Evolutionary conservation across 2,888 invertebrate species (phyloP), one percentile per base, ranked within the genome.

Genomic region (Folsomia candida): DNA sequence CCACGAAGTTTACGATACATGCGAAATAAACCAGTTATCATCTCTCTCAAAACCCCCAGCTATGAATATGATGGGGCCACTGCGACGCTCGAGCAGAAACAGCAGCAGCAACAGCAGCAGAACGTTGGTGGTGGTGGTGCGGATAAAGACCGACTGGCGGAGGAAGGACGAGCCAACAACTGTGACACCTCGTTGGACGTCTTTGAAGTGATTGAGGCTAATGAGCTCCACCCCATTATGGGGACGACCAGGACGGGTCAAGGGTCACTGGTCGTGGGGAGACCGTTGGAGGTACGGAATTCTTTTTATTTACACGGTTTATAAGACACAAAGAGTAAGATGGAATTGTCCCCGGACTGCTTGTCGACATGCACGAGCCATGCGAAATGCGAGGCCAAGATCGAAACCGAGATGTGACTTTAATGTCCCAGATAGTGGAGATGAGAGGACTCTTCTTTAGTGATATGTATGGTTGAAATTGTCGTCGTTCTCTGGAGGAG

Each of bases 21-120:
- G 92, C 84, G 94, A 59, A 90, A 89, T 78, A 94, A 94, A 80
- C 94, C 94, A 0, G 91, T 92, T 0, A 92, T 94, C 76, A 92
- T 94, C 63, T 91, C 92, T 0, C 92, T 93, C 82, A 91, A 92
- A 83, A 91, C 93, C 1, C 93, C 93, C 1, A 90, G 90, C 82
- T 83, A 90, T 68, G 91, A 92, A 76, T 88, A 88, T 80, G 57
- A 26, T 47, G 9, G 11, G 9, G 20, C 57, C 6, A 57, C 11
- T 57, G 47, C 24, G 24, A 59, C 51, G 4, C 9, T 18, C 47
- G 26, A 57, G 22, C n/a, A 6, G 27, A 62, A 25, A 1, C 63
- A 29, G 20, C 28, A 62, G 3, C 28, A 29, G n/a, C 20, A 20
- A 9, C 58, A 20, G n/a, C 9, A 6, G 9, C 6, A 20, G 9